phyloP scores from a whole-genome alignment of 1,140 invertebrate species.

The Episyrphus balteatus region DNA sequence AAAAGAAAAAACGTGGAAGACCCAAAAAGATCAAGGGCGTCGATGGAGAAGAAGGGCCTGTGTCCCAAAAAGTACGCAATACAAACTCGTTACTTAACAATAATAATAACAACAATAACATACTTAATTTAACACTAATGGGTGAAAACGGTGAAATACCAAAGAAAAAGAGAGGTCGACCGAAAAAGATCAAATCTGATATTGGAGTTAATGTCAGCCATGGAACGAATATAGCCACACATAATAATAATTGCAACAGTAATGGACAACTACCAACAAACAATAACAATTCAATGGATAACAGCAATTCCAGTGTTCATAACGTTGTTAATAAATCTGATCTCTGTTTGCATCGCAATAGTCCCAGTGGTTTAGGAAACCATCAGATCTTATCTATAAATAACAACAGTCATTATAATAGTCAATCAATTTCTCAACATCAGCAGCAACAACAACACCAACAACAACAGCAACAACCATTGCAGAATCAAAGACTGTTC shows the following conservation, averaged over 20 bases:
- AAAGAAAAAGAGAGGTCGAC: slow-evolving; percentile 73
- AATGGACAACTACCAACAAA: not conserved
- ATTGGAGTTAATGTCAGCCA: slow-evolving; percentile 12
- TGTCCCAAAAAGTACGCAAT: no score
- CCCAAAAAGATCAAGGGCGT: slow-evolving; percentile 75
- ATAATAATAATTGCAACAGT: not conserved
- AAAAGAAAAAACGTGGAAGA: slow-evolving; percentile 78
- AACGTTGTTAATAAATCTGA: no score
- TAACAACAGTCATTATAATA: slow-evolving; percentile 17
- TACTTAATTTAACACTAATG: slow-evolving; percentile 27
- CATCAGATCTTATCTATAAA: slow-evolving; percentile 12
- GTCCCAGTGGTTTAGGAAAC: slow-evolving; percentile 4
- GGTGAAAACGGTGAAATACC: slow-evolving; percentile 37
- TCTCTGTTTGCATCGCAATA: no score
- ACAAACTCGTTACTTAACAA: no score
- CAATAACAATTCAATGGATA: slow-evolving; percentile 3
- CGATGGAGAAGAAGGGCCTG: slow-evolving; percentile 43
- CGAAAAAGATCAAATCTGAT: slow-evolving; percentile 65
- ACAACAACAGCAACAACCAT: slow-evolving; percentile 28
- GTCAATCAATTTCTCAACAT: slow-evolving; percentile 7
- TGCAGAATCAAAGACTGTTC: slow-evolving; percentile 28
- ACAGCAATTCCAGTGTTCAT: slow-evolving; percentile 1
- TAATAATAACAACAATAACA: slow-evolving; percentile 24
- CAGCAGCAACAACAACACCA: slow-evolving; percentile 12
- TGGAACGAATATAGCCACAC: not conserved